Conservation (phyloP, 2,797 vertebrate species). For the Podarcis lilfordi region DNA sequence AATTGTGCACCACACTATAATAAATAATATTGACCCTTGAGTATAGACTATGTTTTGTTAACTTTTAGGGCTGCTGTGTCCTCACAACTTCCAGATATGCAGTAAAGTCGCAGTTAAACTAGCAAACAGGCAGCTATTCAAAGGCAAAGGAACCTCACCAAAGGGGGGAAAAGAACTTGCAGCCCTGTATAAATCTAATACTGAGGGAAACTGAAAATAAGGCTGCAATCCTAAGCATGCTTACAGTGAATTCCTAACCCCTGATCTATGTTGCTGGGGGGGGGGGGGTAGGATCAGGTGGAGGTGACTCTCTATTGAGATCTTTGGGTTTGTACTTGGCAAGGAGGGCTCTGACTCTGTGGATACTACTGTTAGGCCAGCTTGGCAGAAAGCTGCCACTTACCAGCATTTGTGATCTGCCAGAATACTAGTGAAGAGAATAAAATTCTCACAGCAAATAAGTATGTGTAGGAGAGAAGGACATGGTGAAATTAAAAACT, state of each 20-base stretch:
- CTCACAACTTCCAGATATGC: neutral
- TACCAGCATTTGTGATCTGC: neutral
- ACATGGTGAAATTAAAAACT: neutral
- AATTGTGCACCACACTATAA: neutral
- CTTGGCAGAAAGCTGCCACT: neutral
- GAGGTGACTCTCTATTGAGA: too few relatives aligned
- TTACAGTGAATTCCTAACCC: neutral
- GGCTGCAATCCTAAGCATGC: neutral
- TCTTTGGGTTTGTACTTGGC: too few relatives aligned
- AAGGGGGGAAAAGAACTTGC: neutral
- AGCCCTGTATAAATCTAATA: neutral
- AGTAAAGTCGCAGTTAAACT: neutral
- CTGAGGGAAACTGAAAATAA: neutral
- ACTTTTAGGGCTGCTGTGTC: neutral
- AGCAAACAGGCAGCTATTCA: neutral
- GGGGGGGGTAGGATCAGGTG: too few relatives aligned
- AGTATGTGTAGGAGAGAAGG: neutral
- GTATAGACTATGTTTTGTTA: neutral
- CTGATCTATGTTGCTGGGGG: too few relatives aligned
- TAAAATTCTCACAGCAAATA: neutral
- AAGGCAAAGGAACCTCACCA: neutral
- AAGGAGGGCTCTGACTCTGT: too few relatives aligned
- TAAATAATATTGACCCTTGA: neutral
- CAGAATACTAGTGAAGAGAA: neutral
- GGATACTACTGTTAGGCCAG: neutral